Evolutionary conservation across 2,113 vertebrate genomes (phyloP).

Genomic region (Columba livia): DNA sequence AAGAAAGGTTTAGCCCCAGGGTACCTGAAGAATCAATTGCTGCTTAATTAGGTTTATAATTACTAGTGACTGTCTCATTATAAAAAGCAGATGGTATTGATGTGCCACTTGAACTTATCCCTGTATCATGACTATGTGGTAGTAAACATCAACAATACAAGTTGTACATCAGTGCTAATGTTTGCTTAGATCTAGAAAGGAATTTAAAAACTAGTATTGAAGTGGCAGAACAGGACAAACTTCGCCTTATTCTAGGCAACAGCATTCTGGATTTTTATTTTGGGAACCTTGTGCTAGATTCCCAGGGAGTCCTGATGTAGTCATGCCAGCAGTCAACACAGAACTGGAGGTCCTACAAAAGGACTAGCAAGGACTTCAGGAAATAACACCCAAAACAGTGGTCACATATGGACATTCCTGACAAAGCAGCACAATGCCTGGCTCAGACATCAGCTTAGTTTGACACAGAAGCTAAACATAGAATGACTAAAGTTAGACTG

Average conservation of each 20-base stretch:
- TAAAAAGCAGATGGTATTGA: conserved; percentile 42
- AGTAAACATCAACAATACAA: background rate
- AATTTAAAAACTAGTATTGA: background rate
- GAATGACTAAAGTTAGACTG: background rate
- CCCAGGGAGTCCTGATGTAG: background rate
- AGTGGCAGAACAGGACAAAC: background rate
- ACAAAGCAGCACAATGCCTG: background rate
- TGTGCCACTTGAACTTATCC: conserved; percentile 44
- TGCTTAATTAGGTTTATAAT: conserved; percentile 64
- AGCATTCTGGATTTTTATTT: background rate
- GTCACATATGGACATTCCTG: accelerated
- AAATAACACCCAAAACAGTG: background rate
- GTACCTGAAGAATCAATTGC: conserved; percentile 24
- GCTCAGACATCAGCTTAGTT: background rate
- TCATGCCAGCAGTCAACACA: background rate
- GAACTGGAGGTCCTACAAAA: background rate
- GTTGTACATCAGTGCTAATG: background rate
- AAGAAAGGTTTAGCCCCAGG: conserved; percentile 11
- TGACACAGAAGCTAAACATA: background rate
- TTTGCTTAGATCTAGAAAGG: conserved; percentile 7
- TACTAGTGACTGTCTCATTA: conserved; percentile 56
- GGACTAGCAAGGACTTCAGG: background rate
- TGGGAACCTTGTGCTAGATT: background rate
- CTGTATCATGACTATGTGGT: background rate
- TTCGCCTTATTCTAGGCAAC: background rate